Evolutionary conservation across 2,888 invertebrate species (phyloP).

Genomic region (Podabrus alpinus): DNA sequence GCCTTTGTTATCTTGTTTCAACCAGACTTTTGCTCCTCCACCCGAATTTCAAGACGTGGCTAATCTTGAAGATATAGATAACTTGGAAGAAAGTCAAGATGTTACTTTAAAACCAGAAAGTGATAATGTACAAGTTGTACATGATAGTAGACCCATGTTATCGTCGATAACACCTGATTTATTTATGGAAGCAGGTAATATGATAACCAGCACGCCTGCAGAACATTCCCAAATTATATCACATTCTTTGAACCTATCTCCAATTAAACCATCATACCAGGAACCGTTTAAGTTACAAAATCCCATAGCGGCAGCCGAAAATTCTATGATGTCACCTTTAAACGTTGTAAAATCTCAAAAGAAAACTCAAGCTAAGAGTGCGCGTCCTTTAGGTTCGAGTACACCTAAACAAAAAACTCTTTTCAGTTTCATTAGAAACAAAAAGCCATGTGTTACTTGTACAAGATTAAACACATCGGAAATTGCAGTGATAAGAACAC

Average conservation of each 20-base stretch:
- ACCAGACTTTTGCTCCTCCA: conserved; percentile 36
- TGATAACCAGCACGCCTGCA: conserved; percentile 18
- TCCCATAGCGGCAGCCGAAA: conserved; percentile 36
- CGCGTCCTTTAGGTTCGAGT: conserved; percentile 35
- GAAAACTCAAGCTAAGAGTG: conserved; percentile 6
- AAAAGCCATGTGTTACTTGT: conserved; percentile 47
- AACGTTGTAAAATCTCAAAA: conserved; percentile 33
- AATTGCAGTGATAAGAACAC: conserved; percentile 39
- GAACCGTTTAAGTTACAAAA: conserved; percentile 26
- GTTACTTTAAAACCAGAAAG: neutral
- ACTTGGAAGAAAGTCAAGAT: neutral
- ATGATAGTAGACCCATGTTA: neutral
- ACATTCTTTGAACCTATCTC: conserved; percentile 14
- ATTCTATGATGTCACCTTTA: conserved; percentile 42
- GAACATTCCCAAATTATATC: conserved; percentile 6
- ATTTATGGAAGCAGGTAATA: neutral
- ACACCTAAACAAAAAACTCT: conserved; percentile 50
- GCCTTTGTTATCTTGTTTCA: conserved; percentile 12
- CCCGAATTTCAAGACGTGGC: conserved; percentile 38
- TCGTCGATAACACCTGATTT: conserved; percentile 23
- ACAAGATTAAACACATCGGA: conserved; percentile 46
- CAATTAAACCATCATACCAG: conserved; percentile 6
- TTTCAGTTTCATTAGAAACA: conserved; percentile 41
- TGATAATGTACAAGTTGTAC: neutral
- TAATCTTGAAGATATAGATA: neutral